These are phyloP conservation scores for Eurypyga helias DNA, from an alignment of 2,113 vertebrate genomes.

Conservation along the genomic window DNA sequence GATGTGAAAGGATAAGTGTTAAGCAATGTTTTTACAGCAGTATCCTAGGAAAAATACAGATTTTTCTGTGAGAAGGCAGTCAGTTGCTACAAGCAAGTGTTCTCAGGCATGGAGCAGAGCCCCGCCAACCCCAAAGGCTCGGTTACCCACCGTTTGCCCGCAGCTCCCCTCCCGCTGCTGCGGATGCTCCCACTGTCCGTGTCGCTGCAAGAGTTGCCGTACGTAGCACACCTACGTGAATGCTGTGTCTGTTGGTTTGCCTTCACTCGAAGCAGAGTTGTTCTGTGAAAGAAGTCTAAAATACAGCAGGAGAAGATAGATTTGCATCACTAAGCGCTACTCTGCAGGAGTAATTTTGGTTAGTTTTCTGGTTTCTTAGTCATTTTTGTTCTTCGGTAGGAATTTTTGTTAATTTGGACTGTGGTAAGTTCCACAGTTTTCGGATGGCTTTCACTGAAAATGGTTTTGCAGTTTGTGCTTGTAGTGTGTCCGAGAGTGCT, in stretches of 20 bases:
- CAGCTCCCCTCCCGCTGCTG: neutral
- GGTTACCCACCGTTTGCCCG: rapidly evolving
- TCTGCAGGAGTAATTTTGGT: neutral
- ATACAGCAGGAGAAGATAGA: neutral
- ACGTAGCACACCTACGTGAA: neutral
- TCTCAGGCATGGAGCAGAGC: neutral
- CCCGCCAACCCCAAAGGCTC: neutral
- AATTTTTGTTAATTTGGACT: neutral
- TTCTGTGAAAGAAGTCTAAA: neutral
- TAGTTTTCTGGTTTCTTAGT: neutral
- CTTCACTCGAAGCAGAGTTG: neutral
- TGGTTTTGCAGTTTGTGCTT: neutral
- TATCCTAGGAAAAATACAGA: neutral
- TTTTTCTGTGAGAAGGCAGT: neutral
- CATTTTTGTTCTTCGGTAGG: neutral
- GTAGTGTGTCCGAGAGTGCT: neutral
- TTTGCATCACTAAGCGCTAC: too few species aligned
- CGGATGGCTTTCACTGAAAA: neutral
- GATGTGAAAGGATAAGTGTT: neutral
- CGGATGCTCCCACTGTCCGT: rapidly evolving
- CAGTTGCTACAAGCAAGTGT: neutral
- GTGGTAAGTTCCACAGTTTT: neutral
- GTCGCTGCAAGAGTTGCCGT: neutral
- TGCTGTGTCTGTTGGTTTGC: neutral
- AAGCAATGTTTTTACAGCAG: neutral